Base-by-base conservation (phyloP, 2,113 vertebrate genomes). In the Oostethus manadensis region DNA sequence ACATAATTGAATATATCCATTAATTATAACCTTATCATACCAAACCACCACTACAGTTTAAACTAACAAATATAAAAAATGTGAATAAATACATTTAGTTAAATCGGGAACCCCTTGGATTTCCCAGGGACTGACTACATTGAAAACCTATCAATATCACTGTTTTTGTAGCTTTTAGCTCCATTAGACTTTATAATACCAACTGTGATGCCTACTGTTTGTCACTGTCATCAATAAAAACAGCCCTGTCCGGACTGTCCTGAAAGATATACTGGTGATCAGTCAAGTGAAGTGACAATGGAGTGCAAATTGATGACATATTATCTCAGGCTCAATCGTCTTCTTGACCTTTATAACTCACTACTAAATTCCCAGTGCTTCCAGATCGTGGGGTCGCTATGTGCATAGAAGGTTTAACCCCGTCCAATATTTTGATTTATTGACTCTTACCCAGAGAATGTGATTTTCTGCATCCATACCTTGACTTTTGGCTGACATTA, bases 281-380 rank as follows among this genome's bases (percentile, higher is more conserved):
- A 1, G 40, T 62, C 35, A 26, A 16, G 46, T 46, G 53, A 35
- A 51, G 45, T 71, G 44, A 60, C 73, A 73, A 71, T 64, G 48
- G 73, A 75, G 54, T 65, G 50, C 44, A 78, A 78, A 74, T 74
- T 71, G 68, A 66, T 56, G 49, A 58, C 64, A 69, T 67, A 71
- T 77, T 73, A 70, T 66, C 42, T 57, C 47, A 62, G 65, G 54
- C 35, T 65, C 67, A 63, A 71, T 78, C 77, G 77, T 61, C 64
- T 51, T 49, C 42, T 53, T 74, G 61, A 79, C 74, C 70, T 74
- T 76, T 78, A 51, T 10, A 62, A 58, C 64, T 72, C 43, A 46
- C 9, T 15, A 51, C 10, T 47, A 71, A 66, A 68, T 29, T 15
- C 50, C 18, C 26, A 7, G 5, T 46, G 33, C 51, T 58, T 77